Conservation (phyloP, 2,888 invertebrate genomes). For the Tyria jacobaeae region DNA sequence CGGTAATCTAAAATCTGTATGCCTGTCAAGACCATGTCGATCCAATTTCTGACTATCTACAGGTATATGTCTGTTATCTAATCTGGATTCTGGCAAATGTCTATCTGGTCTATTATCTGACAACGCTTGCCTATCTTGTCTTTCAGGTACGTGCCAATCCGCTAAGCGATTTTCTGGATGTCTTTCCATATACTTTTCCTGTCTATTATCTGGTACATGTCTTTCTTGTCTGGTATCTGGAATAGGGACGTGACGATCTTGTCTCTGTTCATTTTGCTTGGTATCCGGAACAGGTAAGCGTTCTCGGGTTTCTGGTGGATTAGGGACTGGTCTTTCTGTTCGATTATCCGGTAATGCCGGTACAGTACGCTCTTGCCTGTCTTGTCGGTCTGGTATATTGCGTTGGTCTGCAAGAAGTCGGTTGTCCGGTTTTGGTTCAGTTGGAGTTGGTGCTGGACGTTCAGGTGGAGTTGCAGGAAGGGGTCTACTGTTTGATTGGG, state of each 20-base stretch:
- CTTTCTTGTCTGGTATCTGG: conserved; percentile 43
- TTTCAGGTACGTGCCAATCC: conserved; percentile 25
- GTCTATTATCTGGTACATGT: conserved; percentile 38
- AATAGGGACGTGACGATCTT: conserved; percentile 46
- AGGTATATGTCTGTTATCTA: conserved; percentile 43
- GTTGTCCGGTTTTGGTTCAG: conserved; percentile 49
- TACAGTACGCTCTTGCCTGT: conserved; percentile 44
- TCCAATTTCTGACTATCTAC: conserved; percentile 29
- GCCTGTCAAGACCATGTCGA: conserved; percentile 48
- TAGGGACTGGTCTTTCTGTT: conserved; percentile 37
- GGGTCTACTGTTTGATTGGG: conserved; percentile 78
- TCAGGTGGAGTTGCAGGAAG: conserved; percentile 79
- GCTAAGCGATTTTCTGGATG: conserved; percentile 30
- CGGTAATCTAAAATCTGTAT: conserved; percentile 51
- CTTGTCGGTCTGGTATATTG: conserved; percentile 27
- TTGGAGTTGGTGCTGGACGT: conserved; percentile 49
- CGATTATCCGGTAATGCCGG: conserved; percentile 31
- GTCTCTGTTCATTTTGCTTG: conserved; percentile 32
- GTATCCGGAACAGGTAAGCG: conserved; percentile 35
- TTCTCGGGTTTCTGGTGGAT: conserved; percentile 36
- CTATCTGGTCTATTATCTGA: conserved; percentile 35
- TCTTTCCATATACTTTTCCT: conserved; percentile 16
- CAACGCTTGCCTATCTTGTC: conserved; percentile 18
- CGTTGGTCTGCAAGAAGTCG: conserved; percentile 32
- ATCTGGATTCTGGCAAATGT: conserved; percentile 18